Base-by-base conservation (phyloP, 2,888 invertebrate genomes). In the Merodon equestris region DNA sequence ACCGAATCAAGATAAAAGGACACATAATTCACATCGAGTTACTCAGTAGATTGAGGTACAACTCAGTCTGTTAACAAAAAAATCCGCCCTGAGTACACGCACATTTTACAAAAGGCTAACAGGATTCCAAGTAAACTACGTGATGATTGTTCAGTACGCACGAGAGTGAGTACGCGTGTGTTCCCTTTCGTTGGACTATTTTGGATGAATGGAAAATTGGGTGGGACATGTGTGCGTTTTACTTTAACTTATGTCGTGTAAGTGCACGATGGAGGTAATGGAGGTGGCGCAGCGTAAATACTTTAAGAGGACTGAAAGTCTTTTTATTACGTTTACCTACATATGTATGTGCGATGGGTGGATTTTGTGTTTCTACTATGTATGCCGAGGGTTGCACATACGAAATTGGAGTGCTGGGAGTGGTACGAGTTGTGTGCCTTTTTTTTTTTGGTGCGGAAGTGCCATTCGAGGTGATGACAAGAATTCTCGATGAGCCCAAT, bases 241-340 rank as follows among this genome's bases (percentile, higher is more conserved):
- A 42, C 56, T 57, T 56, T 45, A 57, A 56, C 56, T 63, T 51
- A 58, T 50, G 48, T 10, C 42, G 36, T 15, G 34, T 56, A 38
- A 63, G 63, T 63, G 34, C 57, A 34, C 71, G 45, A 51, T 48
- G 9, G 45, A 45, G 19, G 60, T 9, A n/a, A n/a, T 47, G 54
- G 19, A 18, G 60, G 38, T 15, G 42, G 42, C 72, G 48, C 48
- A 34, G 17, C 56, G 34, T 72, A 64, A 64, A 72, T 72, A 57
- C 64, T 72, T 72, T 58, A 72, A 64, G 72, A 72, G 56, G 50
- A 27, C 57, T 64, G 51, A 72, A 72, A 72, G 64, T 57, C 72
- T 45, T 72, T 72, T 72, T 72, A 72, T 64, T 72, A 56, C 57
- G 72, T 40, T 58, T 45, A 15, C 53, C 45, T 44, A 27, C 9